Conservation (phyloP, 2,113 vertebrate species). For the Clarias macrocephalus region DNA sequence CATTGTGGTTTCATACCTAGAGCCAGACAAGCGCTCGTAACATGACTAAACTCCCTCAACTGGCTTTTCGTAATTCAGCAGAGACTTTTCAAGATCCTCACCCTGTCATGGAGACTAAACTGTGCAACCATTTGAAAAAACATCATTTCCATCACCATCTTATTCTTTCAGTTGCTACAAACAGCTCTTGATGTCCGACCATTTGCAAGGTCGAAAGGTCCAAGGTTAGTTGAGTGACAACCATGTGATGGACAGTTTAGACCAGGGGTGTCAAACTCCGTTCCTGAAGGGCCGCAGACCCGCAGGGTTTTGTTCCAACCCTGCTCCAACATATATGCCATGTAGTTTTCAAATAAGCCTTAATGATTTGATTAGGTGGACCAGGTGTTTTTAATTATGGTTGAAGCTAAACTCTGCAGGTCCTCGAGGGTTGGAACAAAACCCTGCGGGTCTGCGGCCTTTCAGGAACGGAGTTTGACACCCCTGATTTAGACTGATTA, state of each 20-base stretch:
- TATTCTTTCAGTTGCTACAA: not conserved
- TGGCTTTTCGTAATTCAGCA: not conserved
- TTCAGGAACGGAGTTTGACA: no score
- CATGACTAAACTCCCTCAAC: not conserved
- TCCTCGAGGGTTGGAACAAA: no score
- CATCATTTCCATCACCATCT: not conserved
- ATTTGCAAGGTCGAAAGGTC: not conserved
- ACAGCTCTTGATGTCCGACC: not conserved
- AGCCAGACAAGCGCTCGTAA: not conserved
- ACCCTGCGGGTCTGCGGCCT: no score
- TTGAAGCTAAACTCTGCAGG: no score
- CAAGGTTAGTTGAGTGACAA: not conserved
- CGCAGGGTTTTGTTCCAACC: no score
- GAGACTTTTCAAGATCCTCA: not conserved
- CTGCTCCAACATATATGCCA: no score
- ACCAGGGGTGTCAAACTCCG: no score
- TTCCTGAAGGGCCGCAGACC: no score
- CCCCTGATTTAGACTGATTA: not conserved
- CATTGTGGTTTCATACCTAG: not conserved
- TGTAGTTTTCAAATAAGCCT: no score
- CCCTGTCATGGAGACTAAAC: not conserved
- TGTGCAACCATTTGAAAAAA: not conserved
- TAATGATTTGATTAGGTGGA: no score
- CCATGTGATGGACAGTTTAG: not conserved
- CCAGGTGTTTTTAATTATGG: no score